Percentiles rank a stretch among this genome's conserved stretches.
Evolutionary conservation across 1,140 invertebrate species (phyloP).

Genomic region (Papilio helenus): DNA sequence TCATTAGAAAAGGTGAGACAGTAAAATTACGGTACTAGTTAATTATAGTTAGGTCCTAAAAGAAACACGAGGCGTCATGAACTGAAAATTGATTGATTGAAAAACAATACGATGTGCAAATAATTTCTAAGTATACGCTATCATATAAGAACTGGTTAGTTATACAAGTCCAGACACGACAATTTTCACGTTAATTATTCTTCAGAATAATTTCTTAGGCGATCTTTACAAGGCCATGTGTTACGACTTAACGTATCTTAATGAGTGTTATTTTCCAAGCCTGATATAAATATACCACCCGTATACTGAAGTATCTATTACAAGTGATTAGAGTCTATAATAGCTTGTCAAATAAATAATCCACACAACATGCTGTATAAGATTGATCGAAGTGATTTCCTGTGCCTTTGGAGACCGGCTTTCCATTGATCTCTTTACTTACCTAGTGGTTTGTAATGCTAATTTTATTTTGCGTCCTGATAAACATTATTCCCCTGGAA

Average conservation of each 20-base stretch:
- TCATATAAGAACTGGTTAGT: too few relatives aligned
- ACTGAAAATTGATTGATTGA: too few relatives aligned
- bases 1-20: too few relatives aligned
- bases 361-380: conserved; percentile 44
- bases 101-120: too few relatives aligned
- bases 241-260: conserved; percentile 38
- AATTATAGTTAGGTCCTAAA: too few relatives aligned
- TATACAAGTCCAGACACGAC: not conserved
- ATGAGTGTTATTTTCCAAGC: conserved; percentile 38
- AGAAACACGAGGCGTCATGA: too few relatives aligned
- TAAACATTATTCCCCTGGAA: conserved; percentile 36
- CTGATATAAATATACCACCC: conserved; percentile 26
- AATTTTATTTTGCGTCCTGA: conserved; percentile 43
- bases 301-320: conserved; percentile 50
- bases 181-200: conserved; percentile 30
- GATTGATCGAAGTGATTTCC: conserved; percentile 66
- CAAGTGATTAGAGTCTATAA: conserved; percentile 51
- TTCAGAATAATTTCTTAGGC: conserved; percentile 24
- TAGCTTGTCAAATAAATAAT: conserved; percentile 47
- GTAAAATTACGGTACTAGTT: too few relatives aligned
- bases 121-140: too few relatives aligned
- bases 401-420: conserved; percentile 59
- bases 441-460: conserved; percentile 50
- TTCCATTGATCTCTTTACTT: conserved; percentile 68
- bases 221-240: conserved; percentile 32